phyloP scores from a whole-genome alignment of 1,140 invertebrate species.

The Drosophila tsacasi region DNA sequence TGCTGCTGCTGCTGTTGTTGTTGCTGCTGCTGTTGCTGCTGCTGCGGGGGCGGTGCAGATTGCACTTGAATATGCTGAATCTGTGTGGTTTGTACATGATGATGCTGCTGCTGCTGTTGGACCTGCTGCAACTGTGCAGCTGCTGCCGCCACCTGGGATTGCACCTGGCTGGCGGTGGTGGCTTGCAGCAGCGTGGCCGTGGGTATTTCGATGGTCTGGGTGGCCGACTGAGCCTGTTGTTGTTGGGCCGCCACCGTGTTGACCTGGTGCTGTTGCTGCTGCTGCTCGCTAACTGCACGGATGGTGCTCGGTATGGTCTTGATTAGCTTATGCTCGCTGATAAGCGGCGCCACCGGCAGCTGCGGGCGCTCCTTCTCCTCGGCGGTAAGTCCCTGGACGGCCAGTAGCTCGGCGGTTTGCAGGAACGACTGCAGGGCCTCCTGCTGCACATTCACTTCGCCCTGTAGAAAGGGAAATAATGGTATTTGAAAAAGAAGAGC shows the following conservation, averaged over 20 bases:
- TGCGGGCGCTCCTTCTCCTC: conserved; percentile 85
- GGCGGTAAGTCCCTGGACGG: conserved; percentile 94
- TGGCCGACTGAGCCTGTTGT: conserved; percentile 59
- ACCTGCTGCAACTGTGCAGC: conserved; percentile 47
- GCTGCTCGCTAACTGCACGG: conserved; percentile 76
- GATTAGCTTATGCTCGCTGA: conserved; percentile 83
- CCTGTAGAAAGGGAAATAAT: conserved; percentile 82
- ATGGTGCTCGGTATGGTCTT: conserved; percentile 84
- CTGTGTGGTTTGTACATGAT: conserved; percentile 77
- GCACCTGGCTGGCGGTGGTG: conserved; percentile 68
- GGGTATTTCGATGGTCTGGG: conserved; percentile 82
- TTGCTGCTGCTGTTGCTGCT: conserved; percentile 58
- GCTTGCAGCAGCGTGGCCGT: conserved; percentile 75
- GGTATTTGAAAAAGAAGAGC: background rate
- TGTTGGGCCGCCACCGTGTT: conserved; percentile 35
- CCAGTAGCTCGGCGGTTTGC: conserved; percentile 93
- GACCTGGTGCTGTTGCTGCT: conserved; percentile 60
- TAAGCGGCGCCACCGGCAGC: conserved; percentile 67
- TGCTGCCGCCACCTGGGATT: conserved; percentile 64
- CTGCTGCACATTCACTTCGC: conserved; percentile 96
- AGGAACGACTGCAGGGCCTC: conserved; percentile 94
- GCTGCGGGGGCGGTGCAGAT: conserved; percentile 60
- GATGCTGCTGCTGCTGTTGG: conserved; percentile 59
- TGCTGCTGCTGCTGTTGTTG: conserved; percentile 48
- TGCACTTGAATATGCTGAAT: conserved; percentile 78